Evolutionary conservation across 1,140 invertebrate species (phyloP).

Genomic region (Hesperophylax magnus): DNA sequence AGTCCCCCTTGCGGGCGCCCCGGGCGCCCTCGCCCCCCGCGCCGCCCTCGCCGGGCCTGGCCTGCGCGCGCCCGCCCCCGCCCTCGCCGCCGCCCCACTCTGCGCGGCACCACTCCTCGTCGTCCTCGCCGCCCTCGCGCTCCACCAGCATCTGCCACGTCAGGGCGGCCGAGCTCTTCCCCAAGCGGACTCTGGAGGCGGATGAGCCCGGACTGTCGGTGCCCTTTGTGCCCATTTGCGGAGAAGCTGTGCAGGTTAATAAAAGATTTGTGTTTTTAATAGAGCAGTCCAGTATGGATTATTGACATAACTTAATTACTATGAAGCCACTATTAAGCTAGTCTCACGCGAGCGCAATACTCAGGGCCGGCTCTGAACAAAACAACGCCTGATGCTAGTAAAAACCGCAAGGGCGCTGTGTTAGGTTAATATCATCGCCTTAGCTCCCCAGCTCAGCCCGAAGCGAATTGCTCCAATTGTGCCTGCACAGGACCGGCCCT

Average conservation of each 20-base stretch:
- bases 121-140: slow-evolving; percentile 40
- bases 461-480: too few relatives aligned
- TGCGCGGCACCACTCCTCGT: slow-evolving; percentile 19
- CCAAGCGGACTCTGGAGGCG: slow-evolving; percentile 63
- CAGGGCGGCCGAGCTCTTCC: slow-evolving; percentile 66
- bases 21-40: background rate
- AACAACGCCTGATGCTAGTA: too few relatives aligned
- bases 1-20: background rate
- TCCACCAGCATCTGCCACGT: slow-evolving; percentile 60
- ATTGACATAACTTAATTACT: too few relatives aligned
- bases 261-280: background rate
- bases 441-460: too few relatives aligned
- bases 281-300: too few relatives aligned
- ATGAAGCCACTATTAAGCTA: too few relatives aligned
- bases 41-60: slow-evolving; percentile 58
- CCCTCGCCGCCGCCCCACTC: background rate
- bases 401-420: too few relatives aligned
- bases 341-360: too few relatives aligned
- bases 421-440: too few relatives aligned
- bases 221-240: slow-evolving; percentile 67
- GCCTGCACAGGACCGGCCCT: too few relatives aligned
- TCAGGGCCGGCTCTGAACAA: too few relatives aligned
- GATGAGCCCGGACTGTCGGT: slow-evolving; percentile 67
- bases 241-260: slow-evolving; percentile 67
- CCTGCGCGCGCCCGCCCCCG: background rate